These are phyloP conservation scores for Chaetodon trifascialis DNA, from an alignment of 2,113 vertebrate species.

Conservation along the genomic window DNA sequence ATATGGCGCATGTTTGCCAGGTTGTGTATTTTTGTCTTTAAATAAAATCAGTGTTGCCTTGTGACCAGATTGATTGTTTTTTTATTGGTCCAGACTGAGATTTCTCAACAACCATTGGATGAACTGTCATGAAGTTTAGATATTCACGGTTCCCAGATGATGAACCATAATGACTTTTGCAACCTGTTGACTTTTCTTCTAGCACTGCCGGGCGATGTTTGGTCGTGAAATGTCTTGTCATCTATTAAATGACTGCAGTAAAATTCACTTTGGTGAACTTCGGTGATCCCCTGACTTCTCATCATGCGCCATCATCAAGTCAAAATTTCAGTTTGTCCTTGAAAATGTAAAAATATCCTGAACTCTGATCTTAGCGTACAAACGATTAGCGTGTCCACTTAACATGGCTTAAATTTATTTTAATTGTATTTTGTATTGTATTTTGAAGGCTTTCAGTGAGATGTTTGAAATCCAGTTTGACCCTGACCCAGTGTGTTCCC, in stretches of 20 bases:
- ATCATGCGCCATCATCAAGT: too few relatives aligned
- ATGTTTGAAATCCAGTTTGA: too few relatives aligned
- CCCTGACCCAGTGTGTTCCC: too few relatives aligned
- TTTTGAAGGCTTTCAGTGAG: too few relatives aligned
- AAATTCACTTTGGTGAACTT: slow-evolving; percentile 1
- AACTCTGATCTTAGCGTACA: too few relatives aligned
- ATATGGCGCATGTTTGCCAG: slow-evolving; percentile 52
- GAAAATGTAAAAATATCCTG: too few relatives aligned
- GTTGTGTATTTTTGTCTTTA: slow-evolving; percentile 48
- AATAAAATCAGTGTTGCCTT: slow-evolving; percentile 73
- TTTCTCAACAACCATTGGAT: not conserved
- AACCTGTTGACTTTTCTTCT: not conserved
- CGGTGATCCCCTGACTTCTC: not conserved
- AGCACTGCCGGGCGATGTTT: not conserved
- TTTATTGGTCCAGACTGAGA: not conserved
- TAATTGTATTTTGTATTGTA: too few relatives aligned
- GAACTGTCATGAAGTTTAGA: too few relatives aligned
- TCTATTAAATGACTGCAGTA: not conserved
- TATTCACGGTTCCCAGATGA: not conserved
- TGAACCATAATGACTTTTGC: not conserved
- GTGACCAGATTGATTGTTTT: slow-evolving; percentile 30
- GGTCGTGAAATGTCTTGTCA: not conserved
- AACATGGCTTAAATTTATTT: too few relatives aligned
- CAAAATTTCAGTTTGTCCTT: too few relatives aligned
- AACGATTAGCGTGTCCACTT: too few relatives aligned